Conservation (phyloP, 2,113 vertebrate species). For the Chiloscyllium plagiosum region DNA sequence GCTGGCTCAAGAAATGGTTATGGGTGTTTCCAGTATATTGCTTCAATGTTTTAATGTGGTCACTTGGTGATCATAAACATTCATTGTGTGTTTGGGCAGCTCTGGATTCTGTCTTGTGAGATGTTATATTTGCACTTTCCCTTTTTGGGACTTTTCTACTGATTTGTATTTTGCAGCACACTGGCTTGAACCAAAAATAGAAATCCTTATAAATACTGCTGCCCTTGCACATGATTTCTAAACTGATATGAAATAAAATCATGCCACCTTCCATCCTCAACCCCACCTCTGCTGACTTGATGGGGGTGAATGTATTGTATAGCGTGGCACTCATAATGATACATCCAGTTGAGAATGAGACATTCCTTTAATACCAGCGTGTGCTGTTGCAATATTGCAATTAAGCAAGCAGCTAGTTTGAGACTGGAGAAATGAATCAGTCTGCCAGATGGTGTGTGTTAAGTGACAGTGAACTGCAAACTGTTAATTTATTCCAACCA, state of each 20-base stretch:
- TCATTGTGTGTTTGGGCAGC: neutral
- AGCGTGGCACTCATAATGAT: neutral
- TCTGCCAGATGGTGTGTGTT: neutral
- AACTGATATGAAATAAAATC: neutral
- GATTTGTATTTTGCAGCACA: neutral
- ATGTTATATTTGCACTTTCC: slow-evolving; percentile 5
- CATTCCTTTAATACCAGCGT: neutral
- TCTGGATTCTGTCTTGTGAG: slow-evolving; percentile 9
- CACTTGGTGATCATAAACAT: neutral
- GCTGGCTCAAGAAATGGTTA: neutral
- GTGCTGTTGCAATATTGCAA: neutral
- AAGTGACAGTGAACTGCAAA: neutral
- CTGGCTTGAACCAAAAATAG: neutral
- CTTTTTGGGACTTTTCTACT: neutral
- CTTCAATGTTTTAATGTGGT: neutral
- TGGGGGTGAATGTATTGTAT: neutral
- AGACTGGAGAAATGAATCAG: neutral
- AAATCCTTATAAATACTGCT: neutral
- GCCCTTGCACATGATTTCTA: neutral
- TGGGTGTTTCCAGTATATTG: neutral
- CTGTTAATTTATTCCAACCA: neutral
- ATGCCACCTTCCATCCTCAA: neutral
- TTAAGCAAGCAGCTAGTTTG: neutral
- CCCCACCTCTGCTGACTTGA: neutral
- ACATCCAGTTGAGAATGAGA: neutral